These are phyloP conservation scores for Drosophila mojavensis DNA, from an alignment of 1,140 invertebrate species.

Conservation along the genomic window DNA sequence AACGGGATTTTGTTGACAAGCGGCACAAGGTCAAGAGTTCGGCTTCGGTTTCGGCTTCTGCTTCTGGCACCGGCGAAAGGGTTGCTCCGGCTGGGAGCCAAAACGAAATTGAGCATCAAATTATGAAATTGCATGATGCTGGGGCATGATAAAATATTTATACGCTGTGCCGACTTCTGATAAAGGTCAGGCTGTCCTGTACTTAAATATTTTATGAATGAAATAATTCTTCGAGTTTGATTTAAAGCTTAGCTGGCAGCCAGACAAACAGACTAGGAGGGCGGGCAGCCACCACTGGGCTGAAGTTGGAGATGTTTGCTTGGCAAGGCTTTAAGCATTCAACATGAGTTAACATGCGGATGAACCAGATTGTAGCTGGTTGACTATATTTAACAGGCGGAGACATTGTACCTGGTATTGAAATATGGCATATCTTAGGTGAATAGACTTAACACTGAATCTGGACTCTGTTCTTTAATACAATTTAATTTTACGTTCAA, in stretches of 20 bases:
- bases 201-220: conserved; percentile 12
- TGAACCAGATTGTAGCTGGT: neutral
- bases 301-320: neutral
- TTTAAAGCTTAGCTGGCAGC: neutral
- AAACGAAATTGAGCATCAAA: conserved; percentile 65
- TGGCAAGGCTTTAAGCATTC: neutral
- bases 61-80: conserved; percentile 21
- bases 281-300: neutral
- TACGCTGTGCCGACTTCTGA: conserved; percentile 3
- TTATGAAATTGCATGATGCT: conserved; percentile 55
- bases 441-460: no score
- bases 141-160: conserved; percentile 34
- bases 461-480: no score
- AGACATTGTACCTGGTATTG: no score
- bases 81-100: conserved; percentile 17
- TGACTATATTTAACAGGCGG: no score
- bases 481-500: no score
- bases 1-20: conserved; percentile 26
- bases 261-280: neutral
- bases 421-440: no score
- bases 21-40: conserved; percentile 55
- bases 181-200: neutral
- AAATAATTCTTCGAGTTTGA: neutral
- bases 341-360: neutral
- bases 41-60: no score